phyloP scores from a whole-genome alignment of 2,113 vertebrate species.

The Myrmecophaga tridactyla region DNA sequence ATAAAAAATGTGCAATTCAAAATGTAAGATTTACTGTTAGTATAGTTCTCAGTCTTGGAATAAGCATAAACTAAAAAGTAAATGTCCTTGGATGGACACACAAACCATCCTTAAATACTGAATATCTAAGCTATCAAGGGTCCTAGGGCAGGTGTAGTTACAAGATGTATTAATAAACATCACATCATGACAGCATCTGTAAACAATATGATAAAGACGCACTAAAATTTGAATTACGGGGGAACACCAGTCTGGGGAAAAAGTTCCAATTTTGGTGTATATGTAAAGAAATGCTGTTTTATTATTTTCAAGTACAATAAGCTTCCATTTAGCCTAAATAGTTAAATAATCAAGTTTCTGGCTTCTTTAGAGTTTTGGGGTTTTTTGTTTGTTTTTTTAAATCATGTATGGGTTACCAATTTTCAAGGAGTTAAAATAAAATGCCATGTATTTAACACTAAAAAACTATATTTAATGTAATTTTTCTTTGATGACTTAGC shows the following conservation, averaged over 20 bases:
- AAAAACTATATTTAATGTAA: background rate
- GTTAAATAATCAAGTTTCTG: background rate
- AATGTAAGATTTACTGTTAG: background rate
- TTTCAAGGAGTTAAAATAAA: background rate
- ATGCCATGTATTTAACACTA: background rate
- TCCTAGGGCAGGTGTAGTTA: background rate
- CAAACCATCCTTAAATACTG: background rate
- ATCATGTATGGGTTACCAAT: background rate
- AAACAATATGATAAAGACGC: background rate
- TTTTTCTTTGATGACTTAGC: background rate
- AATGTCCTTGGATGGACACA: background rate
- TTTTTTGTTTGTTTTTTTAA: too few species aligned
- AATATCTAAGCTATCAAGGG: background rate
- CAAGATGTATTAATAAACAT: background rate
- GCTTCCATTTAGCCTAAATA: background rate
- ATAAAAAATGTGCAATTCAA: background rate
- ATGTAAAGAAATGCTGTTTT: slow-evolving; percentile 44
- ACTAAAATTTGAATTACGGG: background rate
- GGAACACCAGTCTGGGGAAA: background rate
- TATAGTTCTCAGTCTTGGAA: background rate
- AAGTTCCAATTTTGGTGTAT: background rate
- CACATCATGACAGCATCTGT: background rate
- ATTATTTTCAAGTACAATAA: background rate
- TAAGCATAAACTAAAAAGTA: slow-evolving; percentile 11
- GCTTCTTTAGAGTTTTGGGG: too few species aligned